These are phyloP conservation scores for Cosmia pyralina DNA, from an alignment of 2,888 invertebrate genomes.

Conservation along the genomic window DNA sequence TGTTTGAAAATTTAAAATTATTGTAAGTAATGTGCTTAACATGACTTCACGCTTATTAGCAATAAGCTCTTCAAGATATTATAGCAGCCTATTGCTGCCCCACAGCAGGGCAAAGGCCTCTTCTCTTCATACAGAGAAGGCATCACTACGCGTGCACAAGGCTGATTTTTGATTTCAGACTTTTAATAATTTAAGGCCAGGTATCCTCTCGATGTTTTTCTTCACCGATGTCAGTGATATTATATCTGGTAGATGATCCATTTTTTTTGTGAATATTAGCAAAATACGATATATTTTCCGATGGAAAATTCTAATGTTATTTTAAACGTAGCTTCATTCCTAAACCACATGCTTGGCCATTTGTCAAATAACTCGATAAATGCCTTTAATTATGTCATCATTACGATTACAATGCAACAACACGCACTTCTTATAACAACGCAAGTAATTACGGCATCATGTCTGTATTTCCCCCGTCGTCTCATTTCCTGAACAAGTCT, in stretches of 20 bases:
- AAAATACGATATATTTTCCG: neutral
- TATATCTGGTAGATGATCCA: no score
- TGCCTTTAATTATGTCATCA: slow-evolving; percentile 5
- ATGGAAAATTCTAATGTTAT: neutral
- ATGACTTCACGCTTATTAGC: neutral
- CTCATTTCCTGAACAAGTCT: neutral
- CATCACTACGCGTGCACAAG: no score
- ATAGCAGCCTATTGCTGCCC: no score
- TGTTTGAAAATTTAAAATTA: no score
- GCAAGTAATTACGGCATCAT: neutral
- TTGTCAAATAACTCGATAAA: slow-evolving; percentile 3
- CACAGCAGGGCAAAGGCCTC: no score
- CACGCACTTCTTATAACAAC: neutral
- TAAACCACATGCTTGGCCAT: neutral
- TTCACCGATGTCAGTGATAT: no score
- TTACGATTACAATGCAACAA: slow-evolving; percentile 20
- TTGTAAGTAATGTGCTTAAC: neutral
- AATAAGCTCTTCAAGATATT: no score
- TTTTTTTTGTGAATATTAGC: no score
- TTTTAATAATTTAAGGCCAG: no score
- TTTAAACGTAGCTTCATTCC: neutral
- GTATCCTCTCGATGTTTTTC: no score
- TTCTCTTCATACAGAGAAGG: no score
- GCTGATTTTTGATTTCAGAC: no score
- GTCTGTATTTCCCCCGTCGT: neutral